phyloP scores from a whole-genome alignment of 2,888 invertebrate genomes.

The Euplagia quadripunctaria region DNA sequence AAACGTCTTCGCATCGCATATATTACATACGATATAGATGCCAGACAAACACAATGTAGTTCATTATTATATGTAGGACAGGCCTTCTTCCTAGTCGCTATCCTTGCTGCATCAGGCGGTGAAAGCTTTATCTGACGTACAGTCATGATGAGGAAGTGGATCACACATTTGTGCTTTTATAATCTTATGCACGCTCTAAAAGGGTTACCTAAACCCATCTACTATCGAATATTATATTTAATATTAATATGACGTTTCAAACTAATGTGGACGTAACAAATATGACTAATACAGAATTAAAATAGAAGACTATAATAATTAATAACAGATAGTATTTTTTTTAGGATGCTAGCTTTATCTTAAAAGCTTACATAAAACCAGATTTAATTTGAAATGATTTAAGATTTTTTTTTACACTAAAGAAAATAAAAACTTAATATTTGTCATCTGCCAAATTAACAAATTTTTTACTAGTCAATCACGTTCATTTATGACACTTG shows the following conservation, averaged over 20 bases:
- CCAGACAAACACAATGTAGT: slow-evolving; percentile 59
- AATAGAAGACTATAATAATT: not conserved
- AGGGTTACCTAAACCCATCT: slow-evolving; percentile 7
- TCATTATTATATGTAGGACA: slow-evolving; percentile 67
- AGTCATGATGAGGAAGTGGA: slow-evolving; percentile 74
- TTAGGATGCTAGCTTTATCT: too few relatives aligned
- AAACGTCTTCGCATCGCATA: slow-evolving; percentile 15
- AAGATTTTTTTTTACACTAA: too few relatives aligned
- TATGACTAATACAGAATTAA: not conserved
- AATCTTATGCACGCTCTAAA: slow-evolving; percentile 62
- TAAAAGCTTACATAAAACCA: too few relatives aligned
- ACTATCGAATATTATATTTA: too few relatives aligned
- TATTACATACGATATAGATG: slow-evolving; percentile 47
- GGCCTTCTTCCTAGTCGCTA: slow-evolving; percentile 71
- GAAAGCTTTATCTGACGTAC: slow-evolving; percentile 79
- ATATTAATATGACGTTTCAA: not conserved
- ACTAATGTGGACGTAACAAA: not conserved
- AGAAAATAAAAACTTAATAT: too few relatives aligned
- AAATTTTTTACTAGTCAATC: too few relatives aligned
- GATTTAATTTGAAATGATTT: too few relatives aligned
- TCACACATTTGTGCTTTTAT: slow-evolving; percentile 64
- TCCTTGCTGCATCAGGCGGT: slow-evolving; percentile 73
- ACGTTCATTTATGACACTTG: too few relatives aligned
- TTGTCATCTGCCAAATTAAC: too few relatives aligned
- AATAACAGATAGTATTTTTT: too few relatives aligned